Conservation (phyloP, 2,888 invertebrate species). For the Drosophila formosana region DNA sequence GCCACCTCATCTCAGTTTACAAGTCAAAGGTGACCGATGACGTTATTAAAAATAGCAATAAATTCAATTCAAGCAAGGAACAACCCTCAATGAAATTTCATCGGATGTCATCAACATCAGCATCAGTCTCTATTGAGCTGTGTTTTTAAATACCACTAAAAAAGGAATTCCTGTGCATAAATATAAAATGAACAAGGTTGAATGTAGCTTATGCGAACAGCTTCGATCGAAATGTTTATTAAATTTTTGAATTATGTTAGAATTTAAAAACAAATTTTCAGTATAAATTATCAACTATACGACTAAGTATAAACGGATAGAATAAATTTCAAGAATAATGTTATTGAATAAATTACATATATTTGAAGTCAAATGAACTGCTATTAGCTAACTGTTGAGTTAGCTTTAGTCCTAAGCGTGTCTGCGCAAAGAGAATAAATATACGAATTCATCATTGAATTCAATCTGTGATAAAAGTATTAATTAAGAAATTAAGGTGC, state of each 20-base stretch:
- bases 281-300: too few relatives aligned
- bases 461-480: neutral
- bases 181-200: neutral
- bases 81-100: slow-evolving; percentile 1
- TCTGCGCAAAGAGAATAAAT: neutral
- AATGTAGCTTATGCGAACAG: neutral
- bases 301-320: neutral
- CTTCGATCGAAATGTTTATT: too few relatives aligned
- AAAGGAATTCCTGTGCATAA: neutral
- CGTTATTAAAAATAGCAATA: slow-evolving; percentile 1
- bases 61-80: slow-evolving; percentile 2
- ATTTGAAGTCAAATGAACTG: neutral
- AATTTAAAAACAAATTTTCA: too few relatives aligned
- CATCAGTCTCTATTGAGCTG: neutral
- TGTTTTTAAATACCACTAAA: neutral
- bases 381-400: neutral
- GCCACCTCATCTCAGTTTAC: slow-evolving; percentile 18
- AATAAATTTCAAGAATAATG: neutral
- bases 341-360: too few relatives aligned
- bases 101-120: slow-evolving; percentile 11
- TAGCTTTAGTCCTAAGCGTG: neutral
- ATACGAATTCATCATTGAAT: neutral
- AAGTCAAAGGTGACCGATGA: slow-evolving; percentile 25
- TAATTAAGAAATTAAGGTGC: neutral
- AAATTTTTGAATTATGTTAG: too few relatives aligned